Evolutionary conservation across 2,888 invertebrate genomes (phyloP), one percentile per base, ranked within the genome.

Genomic region (Orchesellides sinensis): DNA sequence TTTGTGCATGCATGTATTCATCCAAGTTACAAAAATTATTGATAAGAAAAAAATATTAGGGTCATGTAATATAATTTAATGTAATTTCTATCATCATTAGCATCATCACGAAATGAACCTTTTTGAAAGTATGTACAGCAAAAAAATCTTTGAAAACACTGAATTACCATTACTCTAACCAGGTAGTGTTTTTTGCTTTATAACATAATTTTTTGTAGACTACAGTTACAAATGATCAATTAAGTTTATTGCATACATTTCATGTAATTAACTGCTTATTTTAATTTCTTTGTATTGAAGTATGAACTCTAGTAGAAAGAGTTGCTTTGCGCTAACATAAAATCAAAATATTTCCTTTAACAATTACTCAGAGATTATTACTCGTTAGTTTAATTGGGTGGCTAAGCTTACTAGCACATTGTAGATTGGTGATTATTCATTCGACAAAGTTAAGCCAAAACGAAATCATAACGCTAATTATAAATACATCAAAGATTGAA

Each of bases 21-120:
- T 32, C 32, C 32, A 32, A 14, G n/a, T 40, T 54, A 54, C 25
- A 19, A 23, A 54, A 6, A 14, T 47, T n/a, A 49, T 49, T 19
- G 1, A 17, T 49, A 49, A 21, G 21, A 2, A 56, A 19, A 45
- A 68, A 78, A 78, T 59, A 70, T 47, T 68, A 78, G 63, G 78
- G 78, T 78, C 78, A 78, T 63, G 35, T 61, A 63, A 78, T 77
- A 52, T 68, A 78, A 69, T 66, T 69, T 78, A 78, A 70, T 69
- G 61, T 59, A 47, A 49, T 69, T 78, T 54, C 69, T 78, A 66
- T 68, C 70, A n/a, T n/a, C n/a, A n/a, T n/a, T n/a, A 68, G 29
- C 49, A 32, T 52, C 21, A 69, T 69, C 35, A 68, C 52, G 8
- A 25, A 21, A 73, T 56, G 40, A 14, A 25, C 21, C 49, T 4